Percentiles rank a stretch among this genome's conserved stretches.
Conservation (phyloP, 2,797 vertebrate genomes). For the Platalea minor region DNA sequence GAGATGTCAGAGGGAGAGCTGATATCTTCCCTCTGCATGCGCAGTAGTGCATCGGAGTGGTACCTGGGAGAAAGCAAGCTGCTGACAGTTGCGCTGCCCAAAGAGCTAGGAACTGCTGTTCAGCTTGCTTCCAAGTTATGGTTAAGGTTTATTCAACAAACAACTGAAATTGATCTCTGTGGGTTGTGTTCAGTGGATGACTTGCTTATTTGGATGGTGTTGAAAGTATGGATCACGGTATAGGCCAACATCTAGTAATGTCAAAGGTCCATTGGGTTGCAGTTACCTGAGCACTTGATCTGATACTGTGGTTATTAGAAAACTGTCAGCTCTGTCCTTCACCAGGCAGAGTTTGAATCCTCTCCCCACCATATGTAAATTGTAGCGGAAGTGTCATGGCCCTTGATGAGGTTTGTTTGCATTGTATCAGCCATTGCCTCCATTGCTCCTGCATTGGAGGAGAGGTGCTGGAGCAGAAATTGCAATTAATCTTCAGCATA, state of each 20-base stretch:
- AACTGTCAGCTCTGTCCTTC: not conserved
- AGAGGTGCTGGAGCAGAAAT: not conserved
- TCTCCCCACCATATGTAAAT: not conserved
- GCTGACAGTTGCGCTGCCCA: not conserved
- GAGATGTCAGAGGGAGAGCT: not conserved
- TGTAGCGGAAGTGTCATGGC: not conserved
- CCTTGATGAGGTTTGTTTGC: not conserved
- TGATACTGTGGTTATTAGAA: not conserved
- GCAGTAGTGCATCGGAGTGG: fast-evolving
- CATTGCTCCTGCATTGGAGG: fast-evolving
- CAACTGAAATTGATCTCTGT: not conserved
- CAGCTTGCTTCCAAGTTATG: not conserved
- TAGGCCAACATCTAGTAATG: not conserved
- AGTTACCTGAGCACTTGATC: not conserved
- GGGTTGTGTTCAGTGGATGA: not conserved
- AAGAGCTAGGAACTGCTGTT: not conserved
- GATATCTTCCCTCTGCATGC: not conserved
- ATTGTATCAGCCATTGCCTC: not conserved
- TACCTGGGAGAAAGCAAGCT: not conserved
- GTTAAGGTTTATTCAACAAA: not conserved
- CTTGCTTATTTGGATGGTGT: not conserved
- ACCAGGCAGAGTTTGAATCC: not conserved
- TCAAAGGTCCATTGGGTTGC: not conserved
- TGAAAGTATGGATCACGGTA: not conserved
- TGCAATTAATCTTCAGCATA: not conserved